Conservation (phyloP, 64 coral and sea anemone genomes). For the Pocillopora damicornis region DNA sequence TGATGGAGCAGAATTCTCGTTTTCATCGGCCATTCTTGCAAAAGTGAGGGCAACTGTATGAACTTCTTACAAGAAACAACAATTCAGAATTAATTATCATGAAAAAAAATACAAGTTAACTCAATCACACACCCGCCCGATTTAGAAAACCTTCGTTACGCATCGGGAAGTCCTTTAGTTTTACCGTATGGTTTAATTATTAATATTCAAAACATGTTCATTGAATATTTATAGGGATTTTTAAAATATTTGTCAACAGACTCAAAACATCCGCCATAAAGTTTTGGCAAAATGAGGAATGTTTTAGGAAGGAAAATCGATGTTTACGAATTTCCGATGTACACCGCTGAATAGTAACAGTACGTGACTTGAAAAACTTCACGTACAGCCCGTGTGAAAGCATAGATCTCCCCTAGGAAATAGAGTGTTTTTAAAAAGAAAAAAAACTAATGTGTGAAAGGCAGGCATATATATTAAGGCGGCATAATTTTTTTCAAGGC, state of each 20-base stretch:
- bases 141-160: background rate
- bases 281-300: background rate
- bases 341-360: too few species aligned
- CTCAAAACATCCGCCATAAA: background rate
- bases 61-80: background rate
- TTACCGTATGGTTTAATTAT: background rate
- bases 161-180: background rate
- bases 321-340: background rate
- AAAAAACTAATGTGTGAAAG: background rate
- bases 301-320: background rate
- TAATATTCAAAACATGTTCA: background rate
- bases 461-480: background rate
- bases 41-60: background rate
- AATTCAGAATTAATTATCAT: constrained; percentile 1
- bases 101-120: background rate
- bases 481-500: background rate
- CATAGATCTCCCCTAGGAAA: background rate
- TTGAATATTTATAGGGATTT: background rate
- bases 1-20: constrained; percentile 26
- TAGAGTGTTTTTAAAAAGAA: background rate
- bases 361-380: too few species aligned
- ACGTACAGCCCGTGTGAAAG: background rate
- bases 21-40: constrained; percentile 25
- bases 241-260: background rate
- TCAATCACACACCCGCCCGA: background rate